Evolutionary conservation across 2,888 invertebrate species (phyloP), one percentile per base, ranked within the genome.

Genomic region (Tenthredo distinguenda): DNA sequence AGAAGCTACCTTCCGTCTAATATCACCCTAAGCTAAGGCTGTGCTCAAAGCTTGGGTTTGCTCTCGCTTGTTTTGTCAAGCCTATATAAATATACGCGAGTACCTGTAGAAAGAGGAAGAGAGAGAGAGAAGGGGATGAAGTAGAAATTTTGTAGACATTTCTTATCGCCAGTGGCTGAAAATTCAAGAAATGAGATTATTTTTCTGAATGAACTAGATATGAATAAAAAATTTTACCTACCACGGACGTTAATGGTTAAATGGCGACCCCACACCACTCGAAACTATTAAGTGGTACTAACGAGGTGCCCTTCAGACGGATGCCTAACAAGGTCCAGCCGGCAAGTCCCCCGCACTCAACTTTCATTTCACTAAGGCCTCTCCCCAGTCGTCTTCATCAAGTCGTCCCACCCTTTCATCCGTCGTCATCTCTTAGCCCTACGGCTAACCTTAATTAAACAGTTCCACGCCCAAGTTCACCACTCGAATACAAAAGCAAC

Each of bases 371-470:
- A 47, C 18, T 83, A 6, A 31, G 34, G 43, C 65, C 47, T 18
- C 68, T 21, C 65, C 47, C 34, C 71, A 68, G 47, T 83, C 65
- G 68, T 83, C 83, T 83, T 68, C 83, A 47, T 83, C 83, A 68
- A 43, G 31, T 83, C 65, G 18, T 31, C 40, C 40, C 26, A 43
- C 43, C 40, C 43, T 26, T 65, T 26, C 65, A 21, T 62, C 26
- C 40, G 65, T 40, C 50, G 47, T 26, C 83, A 68, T 83, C 83
- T 50, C 74, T 85, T 62, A 47, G 85, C 86, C 86, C 86, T 74
- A 86, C 85, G 87, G 88, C 85, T 81, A 86, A 76, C 84, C 86
- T 87, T 88, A 88, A 89, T 87, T 87, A 88, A 87, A 88, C 86
- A 85, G 83, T 83, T 85, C 76, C 86, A 79, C 77, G 77, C 72